A percentile compares a stretch with the other conserved stretches of the same genome.
Evolutionary conservation across 2,888 invertebrate genomes (phyloP).

Genomic region (Microctonus hyperodae): DNA sequence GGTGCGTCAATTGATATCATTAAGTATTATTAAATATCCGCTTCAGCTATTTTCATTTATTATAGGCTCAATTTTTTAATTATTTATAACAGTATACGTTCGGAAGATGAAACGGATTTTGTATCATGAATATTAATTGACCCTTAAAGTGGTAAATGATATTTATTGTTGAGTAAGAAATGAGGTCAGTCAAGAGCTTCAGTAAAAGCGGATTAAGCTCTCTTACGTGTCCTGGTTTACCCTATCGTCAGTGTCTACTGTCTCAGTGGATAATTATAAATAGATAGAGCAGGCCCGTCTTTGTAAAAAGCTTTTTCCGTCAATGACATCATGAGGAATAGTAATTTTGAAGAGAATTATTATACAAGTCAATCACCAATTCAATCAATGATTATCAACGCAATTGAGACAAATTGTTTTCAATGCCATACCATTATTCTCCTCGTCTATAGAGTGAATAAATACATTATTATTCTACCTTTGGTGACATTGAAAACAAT

Average conservation of each 20-base stretch:
- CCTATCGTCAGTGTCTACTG: background rate
- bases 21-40: background rate
- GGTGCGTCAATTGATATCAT: background rate
- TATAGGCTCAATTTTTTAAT: background rate
- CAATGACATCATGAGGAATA: background rate
- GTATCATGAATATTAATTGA: background rate
- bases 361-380: background rate
- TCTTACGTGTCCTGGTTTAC: background rate
- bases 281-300: constrained; percentile 21
- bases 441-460: background rate
- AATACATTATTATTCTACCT: background rate
- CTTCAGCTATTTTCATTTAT: background rate
- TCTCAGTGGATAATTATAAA: constrained; percentile 17
- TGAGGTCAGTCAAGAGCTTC: constrained; percentile 16
- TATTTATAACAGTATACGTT: background rate
- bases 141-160: background rate
- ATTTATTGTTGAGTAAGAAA: background rate
- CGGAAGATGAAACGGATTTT: background rate
- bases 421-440: background rate
- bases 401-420: background rate
- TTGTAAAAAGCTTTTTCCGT: background rate
- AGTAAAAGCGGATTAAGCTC: constrained; percentile 19
- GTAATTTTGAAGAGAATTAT: background rate
- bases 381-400: background rate
- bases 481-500: background rate